phyloP scores from a whole-genome alignment of 2,113 vertebrate species.

The western clawed frog (Xenopus tropicalis) region DNA sequence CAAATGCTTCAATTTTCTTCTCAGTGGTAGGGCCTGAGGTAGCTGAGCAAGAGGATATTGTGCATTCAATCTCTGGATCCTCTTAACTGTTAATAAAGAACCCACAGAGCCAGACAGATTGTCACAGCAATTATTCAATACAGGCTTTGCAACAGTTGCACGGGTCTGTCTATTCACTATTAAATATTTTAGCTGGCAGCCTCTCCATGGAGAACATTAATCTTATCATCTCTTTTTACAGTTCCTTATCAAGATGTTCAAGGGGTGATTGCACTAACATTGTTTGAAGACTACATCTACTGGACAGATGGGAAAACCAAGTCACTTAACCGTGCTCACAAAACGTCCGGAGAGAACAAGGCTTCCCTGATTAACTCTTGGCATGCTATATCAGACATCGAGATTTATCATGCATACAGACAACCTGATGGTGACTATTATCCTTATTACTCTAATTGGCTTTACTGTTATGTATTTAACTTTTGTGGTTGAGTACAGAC shows the following conservation, averaged over 20 bases:
- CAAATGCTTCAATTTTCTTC: too few species aligned
- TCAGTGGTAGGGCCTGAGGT: too few species aligned
- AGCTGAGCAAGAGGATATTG: too few species aligned
- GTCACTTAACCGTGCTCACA: slow-evolving; percentile 90
- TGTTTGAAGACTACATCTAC: slow-evolving; percentile 98
- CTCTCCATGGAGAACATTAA: slow-evolving; percentile 61
- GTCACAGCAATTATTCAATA: slow-evolving; percentile 58
- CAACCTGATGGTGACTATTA: slow-evolving; percentile 90
- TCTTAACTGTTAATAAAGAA: slow-evolving; percentile 52
- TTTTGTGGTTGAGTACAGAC: too few species aligned
- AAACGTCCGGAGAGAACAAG: slow-evolving; percentile 84
- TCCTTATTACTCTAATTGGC: too few species aligned
- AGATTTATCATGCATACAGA: slow-evolving; percentile 92
- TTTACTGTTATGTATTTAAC: too few species aligned
- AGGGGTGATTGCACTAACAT: slow-evolving; percentile 89
- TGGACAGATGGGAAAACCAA: slow-evolving; percentile 98
- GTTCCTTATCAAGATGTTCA: slow-evolving; percentile 91
- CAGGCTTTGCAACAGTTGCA: too few species aligned
- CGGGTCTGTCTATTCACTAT: slow-evolving; percentile 53
- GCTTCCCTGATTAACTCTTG: slow-evolving; percentile 91
- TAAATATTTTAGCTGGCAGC: too few species aligned
- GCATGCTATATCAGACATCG: slow-evolving; percentile 96
- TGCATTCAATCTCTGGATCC: too few species aligned
- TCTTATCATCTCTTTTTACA: slow-evolving; percentile 67
- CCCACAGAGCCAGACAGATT: slow-evolving; percentile 47